Evolutionary conservation across 2,888 invertebrate genomes (phyloP).

Genomic region (Drosophila subquinaria): DNA sequence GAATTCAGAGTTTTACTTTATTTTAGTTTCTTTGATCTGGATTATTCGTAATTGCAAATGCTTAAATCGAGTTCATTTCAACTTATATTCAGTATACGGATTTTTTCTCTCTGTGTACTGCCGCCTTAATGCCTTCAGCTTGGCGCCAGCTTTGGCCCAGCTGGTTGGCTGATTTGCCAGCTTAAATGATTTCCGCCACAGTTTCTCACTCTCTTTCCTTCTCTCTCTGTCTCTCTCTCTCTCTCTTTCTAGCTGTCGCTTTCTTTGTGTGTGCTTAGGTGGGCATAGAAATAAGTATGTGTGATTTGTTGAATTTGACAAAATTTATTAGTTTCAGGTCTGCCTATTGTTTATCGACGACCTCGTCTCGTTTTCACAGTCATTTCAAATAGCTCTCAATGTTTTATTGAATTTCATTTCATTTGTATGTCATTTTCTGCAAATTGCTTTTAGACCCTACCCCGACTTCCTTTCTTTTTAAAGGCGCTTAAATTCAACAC

Average conservation of each 20-base stretch:
- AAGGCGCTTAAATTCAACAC: constrained; percentile 50
- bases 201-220: not conserved
- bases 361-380: constrained; percentile 29
- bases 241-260: not conserved
- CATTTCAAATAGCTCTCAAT: constrained; percentile 40
- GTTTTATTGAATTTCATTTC: constrained; percentile 54
- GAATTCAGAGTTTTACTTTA: too few species aligned
- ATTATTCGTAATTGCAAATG: too few species aligned
- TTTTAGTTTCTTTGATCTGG: too few species aligned
- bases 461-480: constrained; percentile 9
- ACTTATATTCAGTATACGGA: too few species aligned
- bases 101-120: not conserved
- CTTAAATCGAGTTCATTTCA: too few species aligned
- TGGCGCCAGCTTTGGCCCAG: constrained; percentile 51
- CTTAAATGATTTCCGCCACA: constrained; percentile 79
- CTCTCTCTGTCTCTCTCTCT: not conserved
- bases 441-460: constrained; percentile 26
- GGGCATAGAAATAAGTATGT: constrained; percentile 43
- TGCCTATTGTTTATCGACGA: constrained; percentile 59
- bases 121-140: constrained; percentile 48
- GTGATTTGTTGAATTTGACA: constrained; percentile 77
- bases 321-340: constrained; percentile 81
- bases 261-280: constrained; percentile 16
- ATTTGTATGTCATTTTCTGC: constrained; percentile 27
- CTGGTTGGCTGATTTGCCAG: constrained; percentile 74